A percentile compares a stretch with the other conserved stretches of the same genome.
These are phyloP conservation scores for Tiliacea citrago DNA, from an alignment of 2,888 invertebrate genomes.

Conservation along the genomic window DNA sequence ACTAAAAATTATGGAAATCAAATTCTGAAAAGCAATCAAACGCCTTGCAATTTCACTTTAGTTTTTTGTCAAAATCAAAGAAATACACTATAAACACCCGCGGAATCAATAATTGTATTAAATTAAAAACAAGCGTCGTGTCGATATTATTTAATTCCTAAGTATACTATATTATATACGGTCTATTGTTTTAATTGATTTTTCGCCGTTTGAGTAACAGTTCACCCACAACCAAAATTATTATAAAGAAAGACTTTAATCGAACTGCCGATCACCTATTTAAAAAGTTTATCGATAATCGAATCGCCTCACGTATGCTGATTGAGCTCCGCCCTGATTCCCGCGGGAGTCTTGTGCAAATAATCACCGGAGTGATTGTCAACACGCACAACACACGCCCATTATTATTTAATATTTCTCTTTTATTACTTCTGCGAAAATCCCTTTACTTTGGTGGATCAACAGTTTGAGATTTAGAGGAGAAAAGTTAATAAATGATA, in stretches of 20 bases:
- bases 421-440: slow-evolving; percentile 62
- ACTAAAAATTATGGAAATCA: background rate
- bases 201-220: background rate
- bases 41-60: background rate
- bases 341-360: slow-evolving; percentile 83
- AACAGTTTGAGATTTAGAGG: slow-evolving; percentile 15
- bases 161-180: no score
- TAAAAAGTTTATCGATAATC: slow-evolving; percentile 63
- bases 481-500: slow-evolving; percentile 1
- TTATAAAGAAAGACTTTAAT: background rate
- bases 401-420: slow-evolving; percentile 81
- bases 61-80: background rate
- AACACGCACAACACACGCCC: slow-evolving; percentile 82
- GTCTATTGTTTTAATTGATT: no score
- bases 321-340: slow-evolving; percentile 70
- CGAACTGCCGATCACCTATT: slow-evolving; percentile 1
- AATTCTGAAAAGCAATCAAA: background rate
- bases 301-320: slow-evolving; percentile 69
- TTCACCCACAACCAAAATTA: background rate
- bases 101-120: no score
- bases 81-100: background rate
- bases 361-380: slow-evolving; percentile 89
- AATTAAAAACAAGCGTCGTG: no score
- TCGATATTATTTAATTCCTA: no score
- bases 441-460: slow-evolving; percentile 10